Evolutionary conservation across 2,113 vertebrate species (phyloP).

Genomic region (Nematolebias whitei): DNA sequence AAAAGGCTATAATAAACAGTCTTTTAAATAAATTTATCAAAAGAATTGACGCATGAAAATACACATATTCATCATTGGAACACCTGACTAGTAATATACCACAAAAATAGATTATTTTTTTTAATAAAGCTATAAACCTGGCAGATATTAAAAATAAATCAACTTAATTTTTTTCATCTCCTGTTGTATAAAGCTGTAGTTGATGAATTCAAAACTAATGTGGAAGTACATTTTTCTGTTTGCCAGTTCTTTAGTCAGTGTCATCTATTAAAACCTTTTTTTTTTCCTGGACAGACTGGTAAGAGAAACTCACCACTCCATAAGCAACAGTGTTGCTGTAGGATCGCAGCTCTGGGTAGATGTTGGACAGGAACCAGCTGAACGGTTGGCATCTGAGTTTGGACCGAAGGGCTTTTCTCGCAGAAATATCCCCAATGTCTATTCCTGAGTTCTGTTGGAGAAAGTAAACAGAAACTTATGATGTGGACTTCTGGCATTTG

Average conservation of each 20-base stretch:
- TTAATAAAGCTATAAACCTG: no score
- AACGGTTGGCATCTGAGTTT: slow-evolving; percentile 91
- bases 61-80: not conserved
- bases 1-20: not conserved
- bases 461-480: not conserved
- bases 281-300: no score
- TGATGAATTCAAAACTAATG: not conserved
- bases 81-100: not conserved
- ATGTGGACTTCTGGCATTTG: not conserved
- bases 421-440: slow-evolving; percentile 91
- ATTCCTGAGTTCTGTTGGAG: slow-evolving; percentile 89
- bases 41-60: not conserved
- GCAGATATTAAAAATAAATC: no score
- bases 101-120: slow-evolving; percentile 27
- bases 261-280: no score
- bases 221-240: not conserved
- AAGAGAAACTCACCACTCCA: slow-evolving; percentile 84
- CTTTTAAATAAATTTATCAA: not conserved
- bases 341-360: slow-evolving; percentile 93
- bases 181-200: not conserved
- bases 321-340: slow-evolving; percentile 91
- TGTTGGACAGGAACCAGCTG: slow-evolving; percentile 94
- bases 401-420: slow-evolving; percentile 87
- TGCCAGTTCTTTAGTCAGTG: no score
- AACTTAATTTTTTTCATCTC: no score